These are phyloP conservation scores for Dicyrtoma fusca DNA, from an alignment of 2,888 invertebrate species.

Conservation along the genomic window DNA sequence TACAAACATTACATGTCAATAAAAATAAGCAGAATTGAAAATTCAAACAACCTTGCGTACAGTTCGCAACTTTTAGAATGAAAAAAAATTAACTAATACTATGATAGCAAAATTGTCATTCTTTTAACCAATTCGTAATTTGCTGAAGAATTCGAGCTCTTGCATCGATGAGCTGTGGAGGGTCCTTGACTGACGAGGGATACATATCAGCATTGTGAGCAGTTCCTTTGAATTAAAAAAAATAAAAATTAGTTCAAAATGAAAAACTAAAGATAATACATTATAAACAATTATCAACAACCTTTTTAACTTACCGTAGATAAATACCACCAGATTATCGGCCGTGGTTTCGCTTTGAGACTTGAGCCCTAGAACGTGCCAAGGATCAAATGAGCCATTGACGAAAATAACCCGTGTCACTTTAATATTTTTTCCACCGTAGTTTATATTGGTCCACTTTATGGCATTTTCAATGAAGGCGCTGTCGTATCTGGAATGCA, in stretches of 20 bases:
- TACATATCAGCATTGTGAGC: constrained; percentile 94
- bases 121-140: constrained; percentile 18
- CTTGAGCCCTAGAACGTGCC: constrained; percentile 62
- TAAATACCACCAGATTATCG: constrained; percentile 60
- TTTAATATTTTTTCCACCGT: constrained; percentile 60
- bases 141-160: constrained; percentile 66
- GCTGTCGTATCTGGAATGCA: constrained; percentile 57
- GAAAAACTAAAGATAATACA: neutral
- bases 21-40: too few relatives aligned
- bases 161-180: constrained; percentile 70
- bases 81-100: neutral
- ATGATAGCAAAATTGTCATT: neutral
- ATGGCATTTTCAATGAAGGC: constrained; percentile 59
- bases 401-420: constrained; percentile 61
- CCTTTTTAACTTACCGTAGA: constrained; percentile 58
- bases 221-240: constrained; percentile 67
- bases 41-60: too few relatives aligned
- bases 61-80: neutral
- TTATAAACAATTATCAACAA: neutral
- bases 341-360: constrained; percentile 57
- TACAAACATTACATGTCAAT: too few relatives aligned
- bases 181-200: constrained; percentile 62
- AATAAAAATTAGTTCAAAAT: constrained; percentile 20
- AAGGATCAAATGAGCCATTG: constrained; percentile 63
- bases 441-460: constrained; percentile 61